Evolutionary conservation across 2,888 invertebrate genomes (phyloP).

Genomic region (Lasioglossum leucozonium): DNA sequence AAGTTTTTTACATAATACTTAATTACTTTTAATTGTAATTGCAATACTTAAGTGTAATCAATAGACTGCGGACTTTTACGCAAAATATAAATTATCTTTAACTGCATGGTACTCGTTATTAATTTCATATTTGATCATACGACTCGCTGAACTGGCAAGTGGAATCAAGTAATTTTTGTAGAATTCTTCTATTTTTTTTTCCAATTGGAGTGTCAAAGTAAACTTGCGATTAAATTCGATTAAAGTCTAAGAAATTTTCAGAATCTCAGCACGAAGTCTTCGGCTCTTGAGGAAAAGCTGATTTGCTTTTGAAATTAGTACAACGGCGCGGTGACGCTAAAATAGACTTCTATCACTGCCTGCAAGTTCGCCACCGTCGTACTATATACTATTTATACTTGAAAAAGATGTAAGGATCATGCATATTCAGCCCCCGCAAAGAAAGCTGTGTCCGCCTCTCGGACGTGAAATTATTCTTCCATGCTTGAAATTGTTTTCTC

Average conservation of each 20-base stretch:
- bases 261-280: not conserved
- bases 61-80: not conserved
- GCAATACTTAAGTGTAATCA: not conserved
- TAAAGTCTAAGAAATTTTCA: not conserved
- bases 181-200: not conserved
- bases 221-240: not conserved
- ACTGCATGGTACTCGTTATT: not conserved
- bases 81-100: not conserved
- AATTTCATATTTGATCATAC: not conserved
- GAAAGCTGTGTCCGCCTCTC: not conserved
- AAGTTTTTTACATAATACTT: too few relatives aligned
- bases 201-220: not conserved
- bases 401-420: slow-evolving; percentile 8
- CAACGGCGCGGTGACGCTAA: not conserved
- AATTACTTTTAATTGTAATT: too few relatives aligned
- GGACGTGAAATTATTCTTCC: not conserved
- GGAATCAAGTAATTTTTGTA: not conserved
- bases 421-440: not conserved
- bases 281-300: not conserved
- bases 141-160: not conserved
- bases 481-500: not conserved
- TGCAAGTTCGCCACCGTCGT: not conserved
- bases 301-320: slow-evolving; percentile 15
- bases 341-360: slow-evolving; percentile 5
- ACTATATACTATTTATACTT: slow-evolving; percentile 20